Evolutionary conservation across 1,140 invertebrate genomes (phyloP), one percentile per base, ranked within the genome.

Genomic region (Triops longicaudatus): DNA sequence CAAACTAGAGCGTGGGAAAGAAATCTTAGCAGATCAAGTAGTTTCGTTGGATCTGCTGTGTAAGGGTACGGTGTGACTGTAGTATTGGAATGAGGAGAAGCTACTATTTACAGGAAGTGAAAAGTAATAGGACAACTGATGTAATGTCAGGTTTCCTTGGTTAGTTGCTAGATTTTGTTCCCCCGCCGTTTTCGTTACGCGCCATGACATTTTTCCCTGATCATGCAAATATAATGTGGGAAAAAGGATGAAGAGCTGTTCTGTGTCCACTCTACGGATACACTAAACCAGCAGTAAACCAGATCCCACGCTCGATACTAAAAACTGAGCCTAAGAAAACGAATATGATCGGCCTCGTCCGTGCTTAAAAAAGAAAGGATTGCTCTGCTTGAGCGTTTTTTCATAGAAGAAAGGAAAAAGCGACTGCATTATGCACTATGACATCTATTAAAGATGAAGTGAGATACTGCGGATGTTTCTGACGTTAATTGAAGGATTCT

Each of bases 341-440:
- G 50, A 17, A 63, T 0, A 22, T 3, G 50, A 44, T 63, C 10
- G 31, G 31, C n/a, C 50, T 5, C 9, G 22, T 17, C 22, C 14
- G 50, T 63, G 50, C 50, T 63, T 63, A 63, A 17, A 63, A 63
- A 63, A 63, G 50, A 22, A 63, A 63, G 22, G 50, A 63, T 63
- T 63, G 50, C 17, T 22, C 50, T 17, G 50, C n/a, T 17, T 5
- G n/a, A 14, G 17, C 14, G 5, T n/a, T 63, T 63, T 63, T 22
- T 17, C 50, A n/a, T 22, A 14, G 50, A 37, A 37, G 31, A 7
- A 7, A 37, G 31, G 7, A 7, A 7, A 63, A 63, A 63, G 14
- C 50, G 17, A 63, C 31, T 63, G 50, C 14, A 63, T 63, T 63
- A 63, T 22, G 22, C 50, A 5, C 7, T 63, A 17, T 63, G n/a